Base-by-base conservation (phyloP, 2,888 invertebrate species). In the Nemurella pictetii region DNA sequence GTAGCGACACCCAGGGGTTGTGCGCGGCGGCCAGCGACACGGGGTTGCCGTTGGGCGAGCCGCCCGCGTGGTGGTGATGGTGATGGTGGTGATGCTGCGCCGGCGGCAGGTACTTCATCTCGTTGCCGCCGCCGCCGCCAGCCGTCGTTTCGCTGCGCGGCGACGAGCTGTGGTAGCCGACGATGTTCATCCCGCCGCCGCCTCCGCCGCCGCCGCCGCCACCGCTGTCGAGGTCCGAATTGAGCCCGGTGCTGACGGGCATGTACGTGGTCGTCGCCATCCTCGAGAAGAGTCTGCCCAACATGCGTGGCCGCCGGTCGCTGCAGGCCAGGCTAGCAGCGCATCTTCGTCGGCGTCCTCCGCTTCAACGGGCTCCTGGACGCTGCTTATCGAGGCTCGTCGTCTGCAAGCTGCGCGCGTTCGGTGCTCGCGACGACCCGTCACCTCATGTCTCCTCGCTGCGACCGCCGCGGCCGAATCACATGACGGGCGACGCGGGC, bases 191-290 rank as follows among this genome's bases (percentile, higher is more conserved):
- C 88, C 89, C 89, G 87, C 89, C 90, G 87, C 89, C 90, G 89
- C 89, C 90, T 90, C 89, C 90, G 87, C 88, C 89, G 87, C 87
- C 89, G 88, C 80, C 89, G 82, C 88, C 87, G 85, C 87, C 88
- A 88, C 93, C 93, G 90, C 94, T 93, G 92, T 93, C 94, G 90
- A 94, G 91, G 90, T 96, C 96, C 92, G 96, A 94, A 91, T 95
- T 94, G 89, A 94, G 93, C 90, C 93, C 93, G 91, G 93, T 93
- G 91, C 93, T 93, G 91, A 96, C 95, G 90, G 94, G 93, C 94
- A 97, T 95, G 93, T 97, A 97, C 93, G 97, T 96, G 92, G 97
- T 96, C 93, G 97, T 97, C 94, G 97, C 97, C 97, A 97, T 97
- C 85, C 80, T 81, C 55, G 84, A 36, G 25, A 81, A 80, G 55